phyloP scores from a whole-genome alignment of 2,888 invertebrate genomes.

The Pristionchus maxplancki region DNA sequence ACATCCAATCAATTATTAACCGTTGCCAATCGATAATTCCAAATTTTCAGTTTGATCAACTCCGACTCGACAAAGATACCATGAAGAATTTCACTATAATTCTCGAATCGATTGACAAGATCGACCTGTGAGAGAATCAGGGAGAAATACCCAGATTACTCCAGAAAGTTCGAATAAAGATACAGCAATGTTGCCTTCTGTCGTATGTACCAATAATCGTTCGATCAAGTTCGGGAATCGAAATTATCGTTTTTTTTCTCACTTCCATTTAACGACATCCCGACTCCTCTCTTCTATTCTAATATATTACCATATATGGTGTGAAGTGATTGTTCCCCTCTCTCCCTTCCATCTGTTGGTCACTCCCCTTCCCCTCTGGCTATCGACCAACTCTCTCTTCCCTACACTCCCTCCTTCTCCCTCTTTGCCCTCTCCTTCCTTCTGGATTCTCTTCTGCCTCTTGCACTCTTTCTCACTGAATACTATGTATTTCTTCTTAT shows the following conservation, averaged over 20 bases:
- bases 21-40: background rate
- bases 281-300: too few species aligned
- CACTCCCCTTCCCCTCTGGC: constrained; percentile 31
- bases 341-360: constrained; percentile 34
- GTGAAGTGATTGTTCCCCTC: too few species aligned
- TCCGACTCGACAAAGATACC: background rate
- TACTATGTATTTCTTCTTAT: background rate
- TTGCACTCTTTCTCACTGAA: background rate
- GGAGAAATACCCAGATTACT: background rate
- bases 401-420: background rate
- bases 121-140: background rate
- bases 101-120: background rate
- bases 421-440: background rate
- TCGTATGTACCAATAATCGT: too few species aligned
- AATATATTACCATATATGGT: too few species aligned
- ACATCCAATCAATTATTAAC: too few species aligned
- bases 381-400: background rate
- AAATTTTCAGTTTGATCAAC: background rate
- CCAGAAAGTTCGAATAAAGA: background rate
- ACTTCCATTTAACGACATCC: too few species aligned
- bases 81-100: background rate
- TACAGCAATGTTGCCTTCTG: background rate
- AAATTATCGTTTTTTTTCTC: too few species aligned
- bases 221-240: background rate
- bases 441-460: background rate